A percentile compares a stretch with the other conserved stretches of the same genome.
Conservation (phyloP, 2,113 vertebrate genomes). For the Apodemus sylvaticus region DNA sequence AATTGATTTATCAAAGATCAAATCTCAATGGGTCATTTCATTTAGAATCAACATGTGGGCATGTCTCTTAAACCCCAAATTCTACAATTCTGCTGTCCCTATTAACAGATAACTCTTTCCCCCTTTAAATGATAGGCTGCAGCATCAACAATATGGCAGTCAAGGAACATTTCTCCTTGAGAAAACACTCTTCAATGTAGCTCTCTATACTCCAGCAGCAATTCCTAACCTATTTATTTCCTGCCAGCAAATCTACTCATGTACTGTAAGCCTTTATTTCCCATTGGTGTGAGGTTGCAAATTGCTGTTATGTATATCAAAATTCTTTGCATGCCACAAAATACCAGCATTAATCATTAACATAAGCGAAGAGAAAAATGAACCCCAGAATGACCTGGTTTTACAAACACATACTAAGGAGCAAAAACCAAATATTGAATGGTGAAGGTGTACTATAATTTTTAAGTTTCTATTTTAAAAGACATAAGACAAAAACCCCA, state of each 20-base stretch:
- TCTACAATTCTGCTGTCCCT: not conserved
- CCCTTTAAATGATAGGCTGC: not conserved
- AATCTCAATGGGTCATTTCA: not conserved
- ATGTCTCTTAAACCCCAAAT: not conserved
- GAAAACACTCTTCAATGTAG: not conserved
- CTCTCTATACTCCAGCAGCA: not conserved
- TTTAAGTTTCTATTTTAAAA: slow-evolving; percentile 45
- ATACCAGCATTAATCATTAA: slow-evolving; percentile 13
- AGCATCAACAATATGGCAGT: not conserved
- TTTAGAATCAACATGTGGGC: not conserved
- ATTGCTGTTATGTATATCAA: slow-evolving; percentile 13
- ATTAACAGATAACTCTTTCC: not conserved
- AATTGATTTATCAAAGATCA: not conserved
- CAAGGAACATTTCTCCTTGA: not conserved
- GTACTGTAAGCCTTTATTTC: slow-evolving; percentile 61
- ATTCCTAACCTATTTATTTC: slow-evolving; percentile 52
- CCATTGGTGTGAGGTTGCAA: slow-evolving; percentile 40
- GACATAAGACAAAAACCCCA: not conserved
- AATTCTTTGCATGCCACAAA: slow-evolving; percentile 15
- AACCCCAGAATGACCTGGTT: not conserved
- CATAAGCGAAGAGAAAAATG: slow-evolving; percentile 25
- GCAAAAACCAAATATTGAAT: slow-evolving; percentile 15
- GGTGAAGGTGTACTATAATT: not conserved
- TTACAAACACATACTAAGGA: slow-evolving; percentile 43
- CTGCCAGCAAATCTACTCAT: slow-evolving; percentile 6